A percentile compares a stretch with the other conserved stretches of the same genome.
These are phyloP conservation scores for Entomyzon cyanotis DNA, from an alignment of 2,113 vertebrate genomes.

Conservation along the genomic window DNA sequence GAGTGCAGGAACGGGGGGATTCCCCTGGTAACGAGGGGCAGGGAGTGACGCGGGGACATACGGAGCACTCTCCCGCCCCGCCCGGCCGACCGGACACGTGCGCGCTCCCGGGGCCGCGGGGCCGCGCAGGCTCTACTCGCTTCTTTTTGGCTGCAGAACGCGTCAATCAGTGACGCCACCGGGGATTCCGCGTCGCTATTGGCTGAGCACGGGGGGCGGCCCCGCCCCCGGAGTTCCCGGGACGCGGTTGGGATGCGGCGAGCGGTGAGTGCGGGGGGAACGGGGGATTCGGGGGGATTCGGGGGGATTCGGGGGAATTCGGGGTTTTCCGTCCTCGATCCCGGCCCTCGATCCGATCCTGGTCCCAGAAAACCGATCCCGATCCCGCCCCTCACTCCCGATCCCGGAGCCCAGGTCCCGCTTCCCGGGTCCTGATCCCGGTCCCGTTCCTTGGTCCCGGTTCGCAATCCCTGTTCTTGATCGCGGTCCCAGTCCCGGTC, in stretches of 20 bases:
- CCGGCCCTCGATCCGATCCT: background rate
- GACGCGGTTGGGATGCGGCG: background rate
- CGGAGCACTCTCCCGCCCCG: background rate
- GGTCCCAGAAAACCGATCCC: background rate
- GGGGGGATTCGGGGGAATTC: fast-evolving
- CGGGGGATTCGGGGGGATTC: background rate
- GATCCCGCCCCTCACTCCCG: background rate
- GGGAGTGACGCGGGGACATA: background rate
- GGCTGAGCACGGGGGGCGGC: fast-evolving
- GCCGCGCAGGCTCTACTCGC: background rate
- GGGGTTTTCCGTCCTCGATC: too few species aligned
- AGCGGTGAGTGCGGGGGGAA: background rate
- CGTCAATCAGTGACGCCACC: background rate
- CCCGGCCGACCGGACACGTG: background rate
- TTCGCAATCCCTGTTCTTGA: background rate
- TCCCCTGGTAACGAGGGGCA: background rate
- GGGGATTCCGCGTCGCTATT: background rate
- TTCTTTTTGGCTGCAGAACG: fast-evolving
- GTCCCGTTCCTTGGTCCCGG: background rate
- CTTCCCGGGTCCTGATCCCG: background rate
- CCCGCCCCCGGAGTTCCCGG: background rate
- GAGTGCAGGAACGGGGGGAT: background rate
- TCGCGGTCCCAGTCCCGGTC: too few species aligned
- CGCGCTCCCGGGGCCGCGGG: background rate
- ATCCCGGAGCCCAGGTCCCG: background rate